Evolutionary conservation across 1,140 invertebrate species (phyloP).

Genomic region (Babylonia areolata): DNA sequence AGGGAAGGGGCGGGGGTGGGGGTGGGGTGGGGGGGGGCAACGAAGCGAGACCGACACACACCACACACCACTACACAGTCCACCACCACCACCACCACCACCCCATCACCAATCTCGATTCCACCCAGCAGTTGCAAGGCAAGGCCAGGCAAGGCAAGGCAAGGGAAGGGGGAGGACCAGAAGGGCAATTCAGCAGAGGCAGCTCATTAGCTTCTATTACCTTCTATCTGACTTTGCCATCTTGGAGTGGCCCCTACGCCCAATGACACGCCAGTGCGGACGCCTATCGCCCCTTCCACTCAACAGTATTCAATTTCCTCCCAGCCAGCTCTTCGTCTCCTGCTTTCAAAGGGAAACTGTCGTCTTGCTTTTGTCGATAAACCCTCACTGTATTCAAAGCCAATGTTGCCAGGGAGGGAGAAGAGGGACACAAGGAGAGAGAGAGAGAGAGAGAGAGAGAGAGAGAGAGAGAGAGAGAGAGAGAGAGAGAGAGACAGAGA

Average conservation of each 20-base stretch:
- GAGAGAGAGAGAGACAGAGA: too few relatives aligned
- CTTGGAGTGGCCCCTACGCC: not conserved
- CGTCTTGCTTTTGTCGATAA: not conserved
- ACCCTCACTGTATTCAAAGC: not conserved
- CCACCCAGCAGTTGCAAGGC: not conserved
- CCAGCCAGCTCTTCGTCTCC: not conserved
- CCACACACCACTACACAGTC: not conserved
- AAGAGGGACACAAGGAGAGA: too few relatives aligned
- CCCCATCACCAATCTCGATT: not conserved
- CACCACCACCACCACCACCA: not conserved
- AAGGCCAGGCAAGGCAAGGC: too few relatives aligned
- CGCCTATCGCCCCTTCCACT: not conserved
- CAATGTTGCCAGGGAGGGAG: not conserved
- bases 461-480: too few relatives aligned
- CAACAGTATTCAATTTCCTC: conserved; percentile 26
- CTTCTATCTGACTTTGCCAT: conserved; percentile 22
- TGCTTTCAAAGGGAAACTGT: not conserved
- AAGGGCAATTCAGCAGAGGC: not conserved
- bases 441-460: too few relatives aligned
- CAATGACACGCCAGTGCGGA: conserved; percentile 21
- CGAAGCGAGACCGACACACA: not conserved
- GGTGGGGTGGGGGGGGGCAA: too few relatives aligned
- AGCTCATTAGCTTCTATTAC: conserved; percentile 27
- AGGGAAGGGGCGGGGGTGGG: too few relatives aligned
- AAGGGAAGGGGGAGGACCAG: too few relatives aligned